Evolutionary conservation across 2,888 invertebrate genomes (phyloP).

Genomic region (Diarsia brunnea): DNA sequence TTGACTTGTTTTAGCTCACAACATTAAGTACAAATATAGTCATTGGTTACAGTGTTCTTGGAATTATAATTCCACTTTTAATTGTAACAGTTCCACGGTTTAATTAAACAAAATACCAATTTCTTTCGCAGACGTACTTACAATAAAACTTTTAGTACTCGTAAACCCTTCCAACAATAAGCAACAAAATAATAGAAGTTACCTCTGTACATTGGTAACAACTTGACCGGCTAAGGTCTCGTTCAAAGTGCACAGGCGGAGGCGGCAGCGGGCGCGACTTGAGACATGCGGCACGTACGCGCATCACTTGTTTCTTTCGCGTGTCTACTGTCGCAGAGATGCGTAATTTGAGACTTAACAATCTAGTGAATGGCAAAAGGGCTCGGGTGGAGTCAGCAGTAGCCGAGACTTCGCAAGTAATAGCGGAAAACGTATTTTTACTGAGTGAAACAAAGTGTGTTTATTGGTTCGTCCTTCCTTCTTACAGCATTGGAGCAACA

Average conservation of each 20-base stretch:
- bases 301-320: not conserved
- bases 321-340: not conserved
- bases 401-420: not conserved
- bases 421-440: too few species aligned
- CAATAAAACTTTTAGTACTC: conserved; percentile 35
- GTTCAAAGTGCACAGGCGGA: not conserved
- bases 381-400: not conserved
- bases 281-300: not conserved
- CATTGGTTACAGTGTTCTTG: not conserved
- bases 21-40: not conserved
- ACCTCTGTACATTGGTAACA: conserved; percentile 36
- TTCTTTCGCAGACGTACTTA: conserved; percentile 12
- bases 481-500: not conserved
- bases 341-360: not conserved
- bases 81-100: conserved; percentile 1
- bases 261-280: not conserved
- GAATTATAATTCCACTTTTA: not conserved
- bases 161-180: conserved; percentile 43
- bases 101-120: conserved; percentile 1
- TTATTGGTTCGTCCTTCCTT: not conserved
- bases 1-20: not conserved
- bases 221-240: conserved; percentile 18
- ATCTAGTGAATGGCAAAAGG: not conserved
- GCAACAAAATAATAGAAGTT: conserved; percentile 45
- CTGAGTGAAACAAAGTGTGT: not conserved